phyloP scores from a whole-genome alignment of 2,797 vertebrate species.

The Mormyrops attenuatus region DNA sequence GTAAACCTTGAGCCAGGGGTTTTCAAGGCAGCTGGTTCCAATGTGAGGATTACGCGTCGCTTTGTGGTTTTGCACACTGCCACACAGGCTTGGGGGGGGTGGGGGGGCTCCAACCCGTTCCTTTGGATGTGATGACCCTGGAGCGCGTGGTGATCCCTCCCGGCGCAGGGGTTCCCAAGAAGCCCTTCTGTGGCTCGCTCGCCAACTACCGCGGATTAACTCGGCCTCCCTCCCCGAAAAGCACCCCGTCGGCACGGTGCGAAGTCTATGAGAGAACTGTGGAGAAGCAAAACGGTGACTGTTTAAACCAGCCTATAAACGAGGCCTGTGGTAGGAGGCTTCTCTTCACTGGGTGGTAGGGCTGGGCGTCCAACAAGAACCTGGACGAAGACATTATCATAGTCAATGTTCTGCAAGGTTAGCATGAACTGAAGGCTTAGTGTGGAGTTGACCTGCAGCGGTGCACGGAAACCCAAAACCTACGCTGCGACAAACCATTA shows the following conservation, averaged over 20 bases:
- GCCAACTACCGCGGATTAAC: neutral
- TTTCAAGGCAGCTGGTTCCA: neutral
- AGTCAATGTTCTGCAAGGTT: neutral
- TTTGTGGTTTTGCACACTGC: neutral
- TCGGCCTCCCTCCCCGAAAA: neutral
- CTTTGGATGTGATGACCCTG: neutral
- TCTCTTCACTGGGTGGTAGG: neutral
- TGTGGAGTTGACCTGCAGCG: neutral
- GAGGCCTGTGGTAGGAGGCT: neutral
- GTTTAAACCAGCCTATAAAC: conserved; percentile 2
- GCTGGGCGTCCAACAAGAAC: neutral
- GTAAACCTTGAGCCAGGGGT: neutral
- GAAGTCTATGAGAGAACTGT: neutral
- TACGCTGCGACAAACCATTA: neutral
- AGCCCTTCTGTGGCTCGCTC: too few species aligned
- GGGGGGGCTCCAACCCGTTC: neutral
- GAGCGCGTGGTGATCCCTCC: neutral
- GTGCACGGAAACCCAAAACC: neutral
- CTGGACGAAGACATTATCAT: neutral
- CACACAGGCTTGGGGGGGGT: neutral
- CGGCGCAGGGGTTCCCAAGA: neutral
- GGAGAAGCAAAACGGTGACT: neutral
- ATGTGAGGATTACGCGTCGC: neutral
- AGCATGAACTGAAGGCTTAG: neutral
- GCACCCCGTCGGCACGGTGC: neutral